phyloP scores from a whole-genome alignment of 2,797 vertebrate species.

The Chaenodraco wilsoni region DNA sequence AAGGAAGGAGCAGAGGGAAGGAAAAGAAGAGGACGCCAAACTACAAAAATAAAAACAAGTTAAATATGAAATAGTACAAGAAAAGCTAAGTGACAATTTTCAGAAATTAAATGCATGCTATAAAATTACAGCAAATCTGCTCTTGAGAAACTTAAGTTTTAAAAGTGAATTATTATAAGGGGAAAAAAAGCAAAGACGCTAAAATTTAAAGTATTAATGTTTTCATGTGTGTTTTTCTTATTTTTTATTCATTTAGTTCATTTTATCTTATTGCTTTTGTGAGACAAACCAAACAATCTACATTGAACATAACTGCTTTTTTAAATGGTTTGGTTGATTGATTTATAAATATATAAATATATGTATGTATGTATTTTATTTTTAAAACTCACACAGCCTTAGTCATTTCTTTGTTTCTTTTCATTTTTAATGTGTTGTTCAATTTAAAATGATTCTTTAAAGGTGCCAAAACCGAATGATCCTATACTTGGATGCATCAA shows the following conservation, averaged over 20 bases:
- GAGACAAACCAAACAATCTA: conserved; percentile 79
- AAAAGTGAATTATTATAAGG: conserved; percentile 83
- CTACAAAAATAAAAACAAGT: conserved; percentile 75
- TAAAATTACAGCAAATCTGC: conserved; percentile 86
- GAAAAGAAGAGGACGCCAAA: conserved; percentile 83
- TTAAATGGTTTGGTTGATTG: conserved; percentile 78
- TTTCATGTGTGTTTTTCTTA: conserved; percentile 79
- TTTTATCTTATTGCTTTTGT: conserved; percentile 78
- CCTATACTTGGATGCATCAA: conserved; percentile 87
- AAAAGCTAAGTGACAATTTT: conserved; percentile 82
- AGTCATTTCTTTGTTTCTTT: conserved; percentile 79
- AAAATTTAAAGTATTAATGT: conserved; percentile 79
- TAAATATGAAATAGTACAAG: conserved; percentile 80
- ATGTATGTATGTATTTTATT: conserved; percentile 80
- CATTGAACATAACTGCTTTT: conserved; percentile 79
- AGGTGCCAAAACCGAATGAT: conserved; percentile 88
- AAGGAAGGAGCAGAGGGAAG: conserved; percentile 80
- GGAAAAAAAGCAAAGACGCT: conserved; percentile 75
- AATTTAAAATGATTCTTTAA: conserved; percentile 84
- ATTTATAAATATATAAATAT: conserved; percentile 79
- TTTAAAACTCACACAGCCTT: conserved; percentile 85
- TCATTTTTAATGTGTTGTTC: conserved; percentile 83
- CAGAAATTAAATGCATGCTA: conserved; percentile 88
- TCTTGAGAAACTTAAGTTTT: conserved; percentile 86
- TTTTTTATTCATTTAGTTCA: conserved; percentile 64